phyloP scores from a whole-genome alignment of 2,888 invertebrate genomes.

The Dorcus hopei region DNA sequence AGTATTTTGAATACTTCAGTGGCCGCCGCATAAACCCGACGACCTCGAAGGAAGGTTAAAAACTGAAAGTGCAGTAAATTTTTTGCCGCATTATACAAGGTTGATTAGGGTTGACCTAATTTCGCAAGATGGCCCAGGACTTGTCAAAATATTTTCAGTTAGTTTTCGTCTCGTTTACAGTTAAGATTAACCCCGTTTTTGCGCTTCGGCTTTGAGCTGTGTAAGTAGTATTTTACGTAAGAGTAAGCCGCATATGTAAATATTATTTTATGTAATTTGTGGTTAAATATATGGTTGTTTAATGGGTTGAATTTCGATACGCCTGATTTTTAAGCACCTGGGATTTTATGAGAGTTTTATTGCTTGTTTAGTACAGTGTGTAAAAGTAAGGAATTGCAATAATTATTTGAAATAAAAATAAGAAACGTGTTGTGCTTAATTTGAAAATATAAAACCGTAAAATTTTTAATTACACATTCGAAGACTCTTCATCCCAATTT shows the following conservation, averaged over 20 bases:
- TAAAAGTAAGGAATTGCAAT: no score
- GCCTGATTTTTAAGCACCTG: no score
- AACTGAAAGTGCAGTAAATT: conserved; percentile 5
- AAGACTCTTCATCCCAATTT: no score
- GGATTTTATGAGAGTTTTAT: no score
- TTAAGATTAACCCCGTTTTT: not conserved
- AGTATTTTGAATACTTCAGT: not conserved
- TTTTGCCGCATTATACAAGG: conserved; percentile 1
- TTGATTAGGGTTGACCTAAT: conserved; percentile 13
- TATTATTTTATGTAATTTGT: not conserved
- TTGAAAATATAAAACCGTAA: no score
- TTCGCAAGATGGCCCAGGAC: not conserved
- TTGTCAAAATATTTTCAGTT: conserved; percentile 19
- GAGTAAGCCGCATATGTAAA: not conserved
- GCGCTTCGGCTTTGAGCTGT: not conserved
- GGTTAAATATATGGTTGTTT: no score
- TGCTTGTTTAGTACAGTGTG: no score
- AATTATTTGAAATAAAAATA: no score
- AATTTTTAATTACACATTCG: no score
- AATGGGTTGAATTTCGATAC: no score
- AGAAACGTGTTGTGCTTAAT: no score
- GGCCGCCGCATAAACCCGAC: not conserved
- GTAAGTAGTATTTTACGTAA: not conserved
- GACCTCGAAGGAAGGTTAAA: not conserved
- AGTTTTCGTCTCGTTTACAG: conserved; percentile 8